These are phyloP conservation scores for Thomomys bottae DNA, from an alignment of 2,113 vertebrate genomes.

Conservation along the genomic window DNA sequence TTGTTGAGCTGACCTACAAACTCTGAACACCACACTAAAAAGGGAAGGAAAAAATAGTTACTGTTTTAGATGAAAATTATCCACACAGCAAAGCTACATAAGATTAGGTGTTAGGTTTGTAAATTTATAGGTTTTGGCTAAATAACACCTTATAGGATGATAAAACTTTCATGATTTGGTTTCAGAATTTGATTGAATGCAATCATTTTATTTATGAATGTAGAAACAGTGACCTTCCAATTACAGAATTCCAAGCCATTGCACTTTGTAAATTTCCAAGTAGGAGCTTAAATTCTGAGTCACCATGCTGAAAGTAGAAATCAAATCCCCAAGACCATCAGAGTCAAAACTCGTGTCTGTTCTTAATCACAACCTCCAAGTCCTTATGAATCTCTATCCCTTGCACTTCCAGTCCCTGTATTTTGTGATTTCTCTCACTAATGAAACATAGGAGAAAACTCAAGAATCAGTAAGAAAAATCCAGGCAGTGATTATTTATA, in stretches of 20 bases:
- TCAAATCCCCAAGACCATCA: not conserved
- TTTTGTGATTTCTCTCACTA: not conserved
- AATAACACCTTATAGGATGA: not conserved
- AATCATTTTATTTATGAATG: not conserved
- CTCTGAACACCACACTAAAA: not conserved
- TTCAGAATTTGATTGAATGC: not conserved
- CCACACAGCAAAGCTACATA: not conserved
- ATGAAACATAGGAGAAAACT: not conserved
- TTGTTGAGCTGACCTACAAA: conserved; percentile 13
- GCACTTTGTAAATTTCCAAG: not conserved
- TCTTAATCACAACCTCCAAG: not conserved
- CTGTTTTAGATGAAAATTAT: not conserved
- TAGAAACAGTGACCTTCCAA: not conserved
- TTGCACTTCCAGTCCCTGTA: not conserved
- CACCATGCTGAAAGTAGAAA: not conserved
- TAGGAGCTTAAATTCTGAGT: not conserved
- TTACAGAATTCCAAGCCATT: not conserved
- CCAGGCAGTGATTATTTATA: not conserved
- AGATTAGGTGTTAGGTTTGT: not conserved
- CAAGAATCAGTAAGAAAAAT: not conserved
- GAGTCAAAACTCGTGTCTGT: not conserved
- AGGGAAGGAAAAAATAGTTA: not conserved
- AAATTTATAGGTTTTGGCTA: conserved; percentile 1
- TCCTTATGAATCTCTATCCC: not conserved
- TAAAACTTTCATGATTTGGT: conserved; percentile 3